phyloP scores from a whole-genome alignment of 2,888 invertebrate species.

The Tyria jacobaeae region DNA sequence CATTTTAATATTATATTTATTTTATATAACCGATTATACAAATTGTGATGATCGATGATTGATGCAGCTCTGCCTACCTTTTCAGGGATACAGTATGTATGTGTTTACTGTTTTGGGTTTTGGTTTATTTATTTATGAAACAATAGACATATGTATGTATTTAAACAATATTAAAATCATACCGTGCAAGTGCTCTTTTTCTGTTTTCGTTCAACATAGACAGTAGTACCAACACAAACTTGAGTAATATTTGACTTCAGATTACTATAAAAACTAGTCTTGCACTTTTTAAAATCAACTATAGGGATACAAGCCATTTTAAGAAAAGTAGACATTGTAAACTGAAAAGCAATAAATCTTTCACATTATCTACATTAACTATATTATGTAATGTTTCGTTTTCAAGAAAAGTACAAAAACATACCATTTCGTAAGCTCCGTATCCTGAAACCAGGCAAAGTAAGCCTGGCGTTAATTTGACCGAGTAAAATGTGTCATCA shows the following conservation, averaged over 20 bases:
- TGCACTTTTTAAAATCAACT: constrained; percentile 4
- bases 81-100: no score
- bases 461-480: constrained; percentile 25
- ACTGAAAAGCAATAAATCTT: constrained; percentile 10
- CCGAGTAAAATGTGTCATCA: constrained; percentile 19
- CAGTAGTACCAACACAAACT: constrained; percentile 5
- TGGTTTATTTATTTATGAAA: no score
- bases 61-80: no score
- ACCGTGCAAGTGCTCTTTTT: constrained; percentile 13
- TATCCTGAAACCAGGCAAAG: constrained; percentile 50
- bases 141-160: no score
- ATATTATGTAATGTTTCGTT: neutral
- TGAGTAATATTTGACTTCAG: constrained; percentile 12
- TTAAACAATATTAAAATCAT: neutral
- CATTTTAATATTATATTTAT: no score
- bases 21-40: no score
- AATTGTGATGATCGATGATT: no score
- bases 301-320: constrained; percentile 12
- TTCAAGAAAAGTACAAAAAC: neutral
- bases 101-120: no score
- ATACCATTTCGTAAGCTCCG: constrained; percentile 43
- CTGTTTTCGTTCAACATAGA: neutral
- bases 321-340: constrained; percentile 10
- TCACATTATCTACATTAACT: no score
- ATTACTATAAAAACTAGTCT: neutral